phyloP scores from a whole-genome alignment of 2,113 vertebrate genomes.

The Cichladusa arquata region DNA sequence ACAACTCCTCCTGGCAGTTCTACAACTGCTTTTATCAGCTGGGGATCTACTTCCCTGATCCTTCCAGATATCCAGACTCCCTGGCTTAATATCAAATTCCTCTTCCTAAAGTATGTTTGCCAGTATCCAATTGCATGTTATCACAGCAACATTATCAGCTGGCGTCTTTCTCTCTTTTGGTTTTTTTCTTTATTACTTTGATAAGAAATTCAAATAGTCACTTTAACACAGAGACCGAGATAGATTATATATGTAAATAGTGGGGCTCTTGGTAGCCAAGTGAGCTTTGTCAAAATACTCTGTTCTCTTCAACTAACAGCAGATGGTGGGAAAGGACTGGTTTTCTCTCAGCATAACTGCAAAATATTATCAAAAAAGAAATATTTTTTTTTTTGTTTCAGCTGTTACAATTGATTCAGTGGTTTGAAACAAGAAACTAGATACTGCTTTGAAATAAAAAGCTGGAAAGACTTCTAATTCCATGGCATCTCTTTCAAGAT shows the following conservation, averaged over 20 bases:
- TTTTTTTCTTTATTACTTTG: constrained; percentile 19
- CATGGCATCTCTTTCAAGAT: not conserved
- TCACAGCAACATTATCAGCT: constrained; percentile 8
- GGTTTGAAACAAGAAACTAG: not conserved
- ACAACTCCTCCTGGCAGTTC: not conserved
- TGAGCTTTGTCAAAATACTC: not conserved
- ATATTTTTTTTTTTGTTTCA: not conserved
- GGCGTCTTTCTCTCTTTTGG: not conserved
- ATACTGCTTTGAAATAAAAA: not conserved
- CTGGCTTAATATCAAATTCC: constrained; percentile 23
- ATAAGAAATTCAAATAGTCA: constrained; percentile 44
- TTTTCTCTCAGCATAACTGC: not conserved
- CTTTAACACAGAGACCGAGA: not conserved
- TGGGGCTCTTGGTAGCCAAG: not conserved
- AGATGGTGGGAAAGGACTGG: not conserved
- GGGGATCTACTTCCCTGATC: not conserved
- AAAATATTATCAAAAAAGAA: not conserved
- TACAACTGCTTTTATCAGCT: not conserved
- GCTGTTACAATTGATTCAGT: not conserved
- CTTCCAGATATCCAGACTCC: not conserved
- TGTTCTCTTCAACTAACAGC: not conserved
- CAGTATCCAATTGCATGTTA: not conserved
- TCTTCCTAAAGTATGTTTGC: not conserved
- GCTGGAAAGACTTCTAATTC: not conserved
- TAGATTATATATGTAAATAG: not conserved